These are phyloP conservation scores for Ylistrum balloti DNA, from an alignment of 1,140 invertebrate genomes.

Conservation along the genomic window DNA sequence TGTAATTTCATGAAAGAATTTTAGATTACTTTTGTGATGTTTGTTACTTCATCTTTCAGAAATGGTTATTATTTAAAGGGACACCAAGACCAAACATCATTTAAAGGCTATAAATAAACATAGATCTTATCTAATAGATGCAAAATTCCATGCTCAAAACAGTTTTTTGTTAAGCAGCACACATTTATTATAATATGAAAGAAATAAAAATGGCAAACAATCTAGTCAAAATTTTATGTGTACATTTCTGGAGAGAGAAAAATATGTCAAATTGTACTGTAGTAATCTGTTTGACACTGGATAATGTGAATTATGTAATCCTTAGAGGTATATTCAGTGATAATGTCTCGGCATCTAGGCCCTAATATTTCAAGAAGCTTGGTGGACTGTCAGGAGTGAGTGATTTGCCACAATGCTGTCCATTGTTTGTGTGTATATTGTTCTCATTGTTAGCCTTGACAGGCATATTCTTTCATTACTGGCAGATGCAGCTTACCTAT, in stretches of 20 bases:
- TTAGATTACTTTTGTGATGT: too few relatives aligned
- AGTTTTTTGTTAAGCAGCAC: too few relatives aligned
- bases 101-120: too few relatives aligned
- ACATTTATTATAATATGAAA: neutral
- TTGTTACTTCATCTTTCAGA: too few relatives aligned
- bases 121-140: neutral
- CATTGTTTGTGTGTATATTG: neutral
- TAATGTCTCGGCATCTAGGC: neutral
- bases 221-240: too few relatives aligned
- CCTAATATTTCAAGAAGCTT: neutral
- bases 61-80: too few relatives aligned
- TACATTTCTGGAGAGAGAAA: too few relatives aligned
- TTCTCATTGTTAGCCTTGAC: neutral
- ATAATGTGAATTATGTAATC: neutral
- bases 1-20: neutral
- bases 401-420: neutral
- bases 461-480: too few relatives aligned
- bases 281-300: neutral
- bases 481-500: neutral
- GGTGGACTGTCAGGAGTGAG: slow-evolving; percentile 30
- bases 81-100: too few relatives aligned
- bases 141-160: neutral
- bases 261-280: neutral
- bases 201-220: too few relatives aligned
- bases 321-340: neutral